Base-by-base conservation (phyloP, 1,140 invertebrate genomes). In the Trachelipus rathkii region DNA sequence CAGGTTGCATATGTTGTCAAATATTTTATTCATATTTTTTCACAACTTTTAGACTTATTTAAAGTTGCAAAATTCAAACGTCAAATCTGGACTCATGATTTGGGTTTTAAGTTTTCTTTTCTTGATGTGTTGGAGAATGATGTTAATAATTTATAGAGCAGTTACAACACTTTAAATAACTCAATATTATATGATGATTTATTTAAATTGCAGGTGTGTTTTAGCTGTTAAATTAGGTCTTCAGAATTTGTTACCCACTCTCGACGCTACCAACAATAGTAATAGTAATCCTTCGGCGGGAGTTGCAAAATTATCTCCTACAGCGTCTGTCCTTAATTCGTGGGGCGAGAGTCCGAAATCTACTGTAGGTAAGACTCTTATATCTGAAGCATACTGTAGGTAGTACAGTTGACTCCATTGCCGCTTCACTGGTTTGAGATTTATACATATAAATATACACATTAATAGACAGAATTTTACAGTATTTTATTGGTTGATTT, bases 201-300 rank as follows among this genome's bases (percentile, higher is more conserved):
- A n/a, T 46, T 23, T 10, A 66, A 53, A n/a, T 44, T 44, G 73
- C 70, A 94, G 93, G 93, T 93, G 92, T 84, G 86, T 95, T 74
- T 84, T 95, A 44, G 92, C 92, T 6, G 89, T 94, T 0, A 87
- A 89, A 77, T 84, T 94, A 44, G 92, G 92, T 24, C 84, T 91
- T 72, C 84, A 87, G 33, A 87, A 89, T 69, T 84, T 86, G 71
- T 78, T 90, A 15, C 88, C 88, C 11, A 83, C 84, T 23, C 76
- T 89, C 13, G 89, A 89, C 77, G 81, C 84, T 33, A 83, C 81
- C 10, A 82, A 83, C 66, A 83, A 19, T 60, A 75, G 66, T 44
- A 24, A 60, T 4, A 33, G 33, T 33, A 33, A 33, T 33, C 2
- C 33, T 33, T 19, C 50, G 11, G 3, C 50, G 8, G 50, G 1